These are phyloP conservation scores for Xiphydria camelus DNA, from an alignment of 2,888 invertebrate species.

Conservation along the genomic window DNA sequence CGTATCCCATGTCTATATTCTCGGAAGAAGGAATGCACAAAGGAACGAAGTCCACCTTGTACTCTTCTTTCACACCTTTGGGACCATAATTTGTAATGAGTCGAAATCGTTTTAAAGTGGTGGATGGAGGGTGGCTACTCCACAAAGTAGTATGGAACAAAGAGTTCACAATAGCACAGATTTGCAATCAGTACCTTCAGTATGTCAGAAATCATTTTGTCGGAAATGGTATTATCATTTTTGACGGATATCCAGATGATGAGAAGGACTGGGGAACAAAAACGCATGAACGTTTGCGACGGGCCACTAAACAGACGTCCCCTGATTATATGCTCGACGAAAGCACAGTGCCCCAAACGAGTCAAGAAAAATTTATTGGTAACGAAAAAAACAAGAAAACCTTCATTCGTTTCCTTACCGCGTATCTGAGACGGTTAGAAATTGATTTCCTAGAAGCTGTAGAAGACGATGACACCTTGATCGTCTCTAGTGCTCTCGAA, in stretches of 20 bases:
- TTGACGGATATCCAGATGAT: no score
- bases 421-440: background rate
- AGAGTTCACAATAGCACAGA: constrained; percentile 13
- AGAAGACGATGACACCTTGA: constrained; percentile 21
- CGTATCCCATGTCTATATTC: no score
- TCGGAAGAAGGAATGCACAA: no score
- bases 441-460: constrained; percentile 7
- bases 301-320: constrained; percentile 14
- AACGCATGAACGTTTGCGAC: constrained; percentile 25
- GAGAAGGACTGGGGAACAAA: no score
- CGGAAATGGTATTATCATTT: constrained; percentile 19
- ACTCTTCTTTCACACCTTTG: no score
- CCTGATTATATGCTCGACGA: no score
- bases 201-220: constrained; percentile 11
- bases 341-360: constrained; percentile 10
- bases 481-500: constrained; percentile 13
- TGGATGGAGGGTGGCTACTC: constrained; percentile 25
- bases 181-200: constrained; percentile 16
- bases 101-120: constrained; percentile 28
- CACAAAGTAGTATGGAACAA: constrained; percentile 20
- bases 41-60: no score
- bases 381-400: constrained; percentile 27
- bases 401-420: constrained; percentile 18
- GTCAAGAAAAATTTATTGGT: constrained; percentile 30
- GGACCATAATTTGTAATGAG: no score